Evolutionary conservation across 1,140 invertebrate species (phyloP).

Genomic region (Cryptotermes secundus): DNA sequence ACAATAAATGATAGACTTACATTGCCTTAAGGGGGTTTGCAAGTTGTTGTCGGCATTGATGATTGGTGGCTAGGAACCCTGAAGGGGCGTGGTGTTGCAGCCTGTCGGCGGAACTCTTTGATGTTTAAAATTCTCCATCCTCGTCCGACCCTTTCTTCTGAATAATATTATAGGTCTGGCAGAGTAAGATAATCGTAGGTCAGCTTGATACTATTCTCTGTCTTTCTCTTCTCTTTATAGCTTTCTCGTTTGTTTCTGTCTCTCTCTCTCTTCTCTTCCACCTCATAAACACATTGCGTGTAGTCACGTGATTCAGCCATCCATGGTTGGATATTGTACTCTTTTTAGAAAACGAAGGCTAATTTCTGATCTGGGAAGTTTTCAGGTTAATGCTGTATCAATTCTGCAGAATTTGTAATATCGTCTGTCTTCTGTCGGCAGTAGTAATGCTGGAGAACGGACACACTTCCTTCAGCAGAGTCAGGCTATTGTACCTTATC

Average conservation of each 20-base stretch:
- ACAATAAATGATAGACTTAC: slow-evolving; percentile 26
- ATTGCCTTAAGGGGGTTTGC: background rate
- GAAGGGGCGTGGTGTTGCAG: slow-evolving; percentile 22
- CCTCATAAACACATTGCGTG: background rate
- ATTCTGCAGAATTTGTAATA: slow-evolving; percentile 2
- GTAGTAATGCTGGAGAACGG: too few species aligned
- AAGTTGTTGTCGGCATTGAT: slow-evolving; percentile 26
- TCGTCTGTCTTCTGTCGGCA: background rate
- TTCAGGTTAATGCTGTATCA: background rate
- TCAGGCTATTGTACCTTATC: too few species aligned
- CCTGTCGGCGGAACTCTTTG: slow-evolving; percentile 28
- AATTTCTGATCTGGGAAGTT: background rate
- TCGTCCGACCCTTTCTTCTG: slow-evolving; percentile 9
- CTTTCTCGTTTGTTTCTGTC: background rate
- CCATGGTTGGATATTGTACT: background rate
- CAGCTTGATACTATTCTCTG: slow-evolving; percentile 1
- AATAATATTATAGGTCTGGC: slow-evolving; percentile 12
- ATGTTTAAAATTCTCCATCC: slow-evolving; percentile 15
- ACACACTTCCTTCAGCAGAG: too few species aligned
- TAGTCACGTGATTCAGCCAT: slow-evolving; percentile 11
- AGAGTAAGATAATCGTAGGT: slow-evolving; percentile 6
- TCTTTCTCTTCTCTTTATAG: background rate
- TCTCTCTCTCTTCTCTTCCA: background rate
- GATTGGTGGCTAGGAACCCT: slow-evolving; percentile 23
- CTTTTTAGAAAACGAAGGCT: background rate